Evolutionary conservation across 2,113 vertebrate genomes (phyloP).

Genomic region (Natator depressus): DNA sequence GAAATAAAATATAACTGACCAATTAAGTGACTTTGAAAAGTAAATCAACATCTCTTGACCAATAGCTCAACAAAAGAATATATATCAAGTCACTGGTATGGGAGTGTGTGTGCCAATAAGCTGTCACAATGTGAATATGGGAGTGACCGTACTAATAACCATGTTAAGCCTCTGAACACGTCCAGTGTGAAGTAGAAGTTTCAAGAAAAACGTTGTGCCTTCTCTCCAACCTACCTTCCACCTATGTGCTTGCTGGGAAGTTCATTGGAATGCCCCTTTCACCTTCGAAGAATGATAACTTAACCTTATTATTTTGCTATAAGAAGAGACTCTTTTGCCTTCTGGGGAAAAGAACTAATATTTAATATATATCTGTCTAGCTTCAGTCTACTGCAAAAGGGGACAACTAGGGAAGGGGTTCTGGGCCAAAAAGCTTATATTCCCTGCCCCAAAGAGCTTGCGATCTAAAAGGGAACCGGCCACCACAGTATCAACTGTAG

Average conservation of each 20-base stretch:
- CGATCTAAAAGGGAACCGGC: background rate
- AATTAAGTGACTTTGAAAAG: slow-evolving; percentile 50
- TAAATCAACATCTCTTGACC: slow-evolving; percentile 26
- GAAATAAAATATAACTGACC: slow-evolving; percentile 44
- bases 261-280: background rate
- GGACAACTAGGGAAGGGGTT: background rate
- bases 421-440: background rate
- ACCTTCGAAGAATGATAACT: background rate
- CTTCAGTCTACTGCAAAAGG: background rate
- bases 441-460: background rate
- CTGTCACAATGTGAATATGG: background rate
- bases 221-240: background rate
- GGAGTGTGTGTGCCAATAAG: background rate
- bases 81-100: background rate
- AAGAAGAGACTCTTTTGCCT: background rate
- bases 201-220: background rate
- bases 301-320: background rate
- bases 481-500: background rate
- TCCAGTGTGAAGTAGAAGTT: background rate
- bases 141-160: background rate
- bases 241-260: background rate
- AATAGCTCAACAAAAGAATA: slow-evolving; percentile 12
- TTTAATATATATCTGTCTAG: background rate
- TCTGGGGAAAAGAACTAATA: background rate
- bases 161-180: background rate